A percentile compares a stretch with the other conserved stretches of the same genome.
These are phyloP conservation scores for Callipepla squamata DNA, from an alignment of 2,113 vertebrate genomes.

Conservation along the genomic window DNA sequence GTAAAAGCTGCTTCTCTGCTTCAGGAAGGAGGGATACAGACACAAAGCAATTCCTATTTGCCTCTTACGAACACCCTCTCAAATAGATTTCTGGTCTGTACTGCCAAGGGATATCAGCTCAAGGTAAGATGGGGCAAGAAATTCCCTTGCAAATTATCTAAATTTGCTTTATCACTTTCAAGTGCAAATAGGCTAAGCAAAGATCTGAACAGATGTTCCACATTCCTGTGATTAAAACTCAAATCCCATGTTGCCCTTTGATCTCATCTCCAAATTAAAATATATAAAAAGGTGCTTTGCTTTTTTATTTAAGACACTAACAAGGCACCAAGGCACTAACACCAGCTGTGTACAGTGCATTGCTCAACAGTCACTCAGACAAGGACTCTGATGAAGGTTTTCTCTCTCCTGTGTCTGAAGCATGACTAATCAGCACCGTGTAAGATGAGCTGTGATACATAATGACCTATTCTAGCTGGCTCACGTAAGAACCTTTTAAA, in stretches of 20 bases:
- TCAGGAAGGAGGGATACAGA: neutral
- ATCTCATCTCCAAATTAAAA: neutral
- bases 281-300: neutral
- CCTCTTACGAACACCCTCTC: neutral
- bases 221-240: neutral
- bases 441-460: neutral
- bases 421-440: neutral
- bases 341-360: neutral
- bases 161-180: neutral
- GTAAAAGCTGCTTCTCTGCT: neutral
- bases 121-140: rapidly evolving
- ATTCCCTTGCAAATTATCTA: neutral
- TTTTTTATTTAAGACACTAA: neutral
- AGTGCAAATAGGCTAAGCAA: neutral
- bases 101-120: neutral
- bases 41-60: neutral
- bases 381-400: neutral
- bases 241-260: neutral
- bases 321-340: neutral
- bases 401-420: neutral
- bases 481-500: neutral
- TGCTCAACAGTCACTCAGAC: neutral
- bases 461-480: neutral
- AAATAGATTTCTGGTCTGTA: neutral
- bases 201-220: neutral